Evolutionary conservation across 2,113 vertebrate species (phyloP).

Genomic region (Thunnus thynnus): DNA sequence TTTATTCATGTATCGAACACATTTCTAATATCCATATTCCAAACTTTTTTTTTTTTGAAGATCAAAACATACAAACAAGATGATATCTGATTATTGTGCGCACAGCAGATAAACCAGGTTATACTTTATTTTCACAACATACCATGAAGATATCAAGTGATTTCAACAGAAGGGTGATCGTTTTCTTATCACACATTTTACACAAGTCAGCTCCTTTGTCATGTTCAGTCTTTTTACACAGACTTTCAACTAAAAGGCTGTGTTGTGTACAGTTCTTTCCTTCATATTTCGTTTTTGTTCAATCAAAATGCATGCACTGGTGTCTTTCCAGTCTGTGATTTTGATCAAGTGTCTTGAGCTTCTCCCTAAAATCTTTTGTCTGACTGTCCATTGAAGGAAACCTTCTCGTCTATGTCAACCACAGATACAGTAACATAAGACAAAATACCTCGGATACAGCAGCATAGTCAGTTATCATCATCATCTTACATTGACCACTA

Average conservation of each 20-base stretch:
- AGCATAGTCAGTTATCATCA: slow-evolving; percentile 51
- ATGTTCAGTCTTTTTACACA: slow-evolving; percentile 45
- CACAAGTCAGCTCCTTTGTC: slow-evolving; percentile 23
- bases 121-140: slow-evolving; percentile 77
- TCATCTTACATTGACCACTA: slow-evolving; percentile 58
- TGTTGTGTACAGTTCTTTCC: not conserved
- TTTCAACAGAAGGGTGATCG: slow-evolving; percentile 52
- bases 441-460: slow-evolving; percentile 65
- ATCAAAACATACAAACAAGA: slow-evolving; percentile 59
- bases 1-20: slow-evolving; percentile 66
- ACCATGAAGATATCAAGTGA: slow-evolving; percentile 69
- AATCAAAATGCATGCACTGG: slow-evolving; percentile 51
- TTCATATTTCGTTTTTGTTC: not conserved
- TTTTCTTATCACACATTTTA: slow-evolving; percentile 61
- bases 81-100: slow-evolving; percentile 64
- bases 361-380: not conserved
- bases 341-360: not conserved
- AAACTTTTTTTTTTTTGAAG: slow-evolving; percentile 34
- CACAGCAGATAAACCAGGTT: slow-evolving; percentile 74
- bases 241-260: slow-evolving; percentile 19
- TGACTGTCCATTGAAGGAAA: slow-evolving; percentile 18
- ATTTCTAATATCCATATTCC: slow-evolving; percentile 58
- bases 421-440: slow-evolving; percentile 49
- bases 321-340: slow-evolving; percentile 34
- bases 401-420: slow-evolving; percentile 2